These are phyloP conservation scores for Epicauta chinensis DNA, from an alignment of 1,140 invertebrate species.

Conservation along the genomic window DNA sequence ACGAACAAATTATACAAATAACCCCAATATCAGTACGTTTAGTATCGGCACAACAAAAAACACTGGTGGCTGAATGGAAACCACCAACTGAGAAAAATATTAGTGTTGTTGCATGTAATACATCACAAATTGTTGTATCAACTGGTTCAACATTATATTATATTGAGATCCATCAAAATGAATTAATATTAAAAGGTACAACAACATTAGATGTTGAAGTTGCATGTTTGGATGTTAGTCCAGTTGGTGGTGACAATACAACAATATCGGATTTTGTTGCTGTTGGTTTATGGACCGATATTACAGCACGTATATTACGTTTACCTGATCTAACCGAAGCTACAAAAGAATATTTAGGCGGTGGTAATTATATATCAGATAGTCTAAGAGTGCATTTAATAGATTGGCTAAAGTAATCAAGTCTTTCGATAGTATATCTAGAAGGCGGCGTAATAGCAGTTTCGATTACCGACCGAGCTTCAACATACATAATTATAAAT, in stretches of 20 bases:
- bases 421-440: no score
- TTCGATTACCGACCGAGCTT: no score
- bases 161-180: conserved; percentile 67
- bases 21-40: conserved; percentile 67
- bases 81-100: conserved; percentile 69
- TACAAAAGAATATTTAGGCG: conserved; percentile 80
- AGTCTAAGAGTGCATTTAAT: no score
- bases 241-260: conserved; percentile 58
- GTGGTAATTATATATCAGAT: conserved; percentile 56
- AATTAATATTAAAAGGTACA: conserved; percentile 57
- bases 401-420: no score
- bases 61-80: conserved; percentile 70
- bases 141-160: conserved; percentile 86
- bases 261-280: conserved; percentile 71
- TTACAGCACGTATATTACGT: conserved; percentile 79
- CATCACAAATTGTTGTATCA: conserved; percentile 78
- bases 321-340: conserved; percentile 73
- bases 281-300: conserved; percentile 96
- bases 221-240: conserved; percentile 92
- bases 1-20: conserved; percentile 69
- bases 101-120: conserved; percentile 83
- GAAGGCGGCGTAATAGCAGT: no score
- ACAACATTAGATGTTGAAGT: conserved; percentile 85
- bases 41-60: conserved; percentile 59
- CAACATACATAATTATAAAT: no score